phyloP scores from a whole-genome alignment of 2,797 vertebrate species.

The Momotus momota region DNA sequence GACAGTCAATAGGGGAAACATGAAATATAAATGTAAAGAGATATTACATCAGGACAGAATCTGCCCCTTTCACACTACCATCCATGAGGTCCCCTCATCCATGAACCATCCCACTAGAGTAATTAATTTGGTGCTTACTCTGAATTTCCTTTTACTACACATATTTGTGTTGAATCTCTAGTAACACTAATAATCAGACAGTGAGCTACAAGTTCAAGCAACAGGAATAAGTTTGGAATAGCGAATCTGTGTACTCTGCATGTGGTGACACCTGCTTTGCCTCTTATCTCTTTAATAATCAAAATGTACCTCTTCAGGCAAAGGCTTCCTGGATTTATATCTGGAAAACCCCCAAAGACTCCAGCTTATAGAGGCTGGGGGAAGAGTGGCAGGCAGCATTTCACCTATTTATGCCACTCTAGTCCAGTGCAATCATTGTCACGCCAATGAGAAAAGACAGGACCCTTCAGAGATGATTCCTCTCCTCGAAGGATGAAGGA shows the following conservation, averaged over 20 bases:
- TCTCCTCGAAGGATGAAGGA: neutral
- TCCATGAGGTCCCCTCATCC: neutral
- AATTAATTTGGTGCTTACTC: neutral
- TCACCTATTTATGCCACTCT: neutral
- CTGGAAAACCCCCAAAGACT: neutral
- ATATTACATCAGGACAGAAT: neutral
- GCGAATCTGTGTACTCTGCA: neutral
- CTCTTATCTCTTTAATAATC: neutral
- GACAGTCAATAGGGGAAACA: neutral
- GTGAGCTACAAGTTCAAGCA: neutral
- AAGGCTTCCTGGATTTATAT: neutral
- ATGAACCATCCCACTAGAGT: neutral
- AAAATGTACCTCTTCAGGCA: neutral
- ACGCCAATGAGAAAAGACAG: neutral
- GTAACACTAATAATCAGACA: neutral
- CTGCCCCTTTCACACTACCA: neutral
- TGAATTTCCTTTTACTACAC: neutral
- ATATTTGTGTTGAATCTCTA: neutral
- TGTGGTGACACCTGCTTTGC: neutral
- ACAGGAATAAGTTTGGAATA: neutral
- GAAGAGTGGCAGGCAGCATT: neutral
- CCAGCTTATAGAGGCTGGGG: neutral
- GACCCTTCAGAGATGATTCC: neutral
- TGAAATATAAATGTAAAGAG: no score
- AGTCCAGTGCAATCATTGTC: neutral